Evolutionary conservation across 2,113 vertebrate species (phyloP).

Genomic region (Grus americana): DNA sequence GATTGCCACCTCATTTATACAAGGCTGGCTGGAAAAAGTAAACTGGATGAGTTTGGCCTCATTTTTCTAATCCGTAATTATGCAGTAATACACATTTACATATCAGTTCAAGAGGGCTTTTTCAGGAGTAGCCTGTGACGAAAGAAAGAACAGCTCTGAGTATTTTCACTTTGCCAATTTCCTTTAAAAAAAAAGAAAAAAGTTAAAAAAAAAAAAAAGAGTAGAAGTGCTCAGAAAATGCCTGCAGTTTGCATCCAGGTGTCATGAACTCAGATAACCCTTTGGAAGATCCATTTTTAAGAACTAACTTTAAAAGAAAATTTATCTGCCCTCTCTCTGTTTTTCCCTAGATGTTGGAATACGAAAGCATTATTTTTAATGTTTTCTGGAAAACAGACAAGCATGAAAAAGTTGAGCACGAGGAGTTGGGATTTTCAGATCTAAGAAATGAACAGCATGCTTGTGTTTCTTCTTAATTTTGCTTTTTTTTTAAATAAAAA

Average conservation of each 20-base stretch:
- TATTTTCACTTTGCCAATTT: neutral
- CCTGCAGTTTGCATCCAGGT: neutral
- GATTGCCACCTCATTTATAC: conserved; percentile 27
- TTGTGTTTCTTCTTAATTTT: neutral
- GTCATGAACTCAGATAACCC: conserved; percentile 30
- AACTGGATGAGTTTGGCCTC: neutral
- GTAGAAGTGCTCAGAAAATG: neutral
- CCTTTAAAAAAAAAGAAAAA: neutral
- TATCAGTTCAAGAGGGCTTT: conserved; percentile 28
- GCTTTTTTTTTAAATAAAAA: neutral
- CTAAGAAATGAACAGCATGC: neutral
- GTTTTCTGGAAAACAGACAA: neutral
- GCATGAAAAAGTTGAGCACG: accelerated
- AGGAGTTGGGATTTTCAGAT: neutral
- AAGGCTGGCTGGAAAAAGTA: conserved; percentile 26
- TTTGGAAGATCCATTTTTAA: neutral
- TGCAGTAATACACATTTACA: conserved; percentile 15
- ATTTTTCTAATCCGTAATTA: conserved; percentile 22
- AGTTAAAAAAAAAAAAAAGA: neutral
- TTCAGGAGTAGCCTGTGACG: neutral
- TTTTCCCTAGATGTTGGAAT: neutral
- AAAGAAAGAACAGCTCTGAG: neutral
- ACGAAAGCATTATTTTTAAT: neutral
- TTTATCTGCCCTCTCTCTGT: neutral
- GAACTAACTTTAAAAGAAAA: neutral